These are phyloP conservation scores for Sialia sialis DNA, from an alignment of 2,113 vertebrate genomes.

Conservation along the genomic window DNA sequence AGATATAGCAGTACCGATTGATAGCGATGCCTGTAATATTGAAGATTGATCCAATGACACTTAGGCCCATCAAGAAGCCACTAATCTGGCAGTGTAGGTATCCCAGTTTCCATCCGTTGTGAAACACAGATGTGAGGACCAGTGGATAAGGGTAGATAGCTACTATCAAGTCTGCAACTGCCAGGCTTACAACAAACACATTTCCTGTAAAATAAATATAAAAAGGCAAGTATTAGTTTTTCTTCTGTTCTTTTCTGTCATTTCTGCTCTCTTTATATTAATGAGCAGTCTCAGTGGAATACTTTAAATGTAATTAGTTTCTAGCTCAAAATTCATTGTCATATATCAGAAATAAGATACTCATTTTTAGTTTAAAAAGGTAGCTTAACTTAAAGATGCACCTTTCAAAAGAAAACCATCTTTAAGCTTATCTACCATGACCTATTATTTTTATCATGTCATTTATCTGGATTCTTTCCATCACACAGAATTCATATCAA, in stretches of 20 bases:
- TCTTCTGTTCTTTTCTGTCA: background rate
- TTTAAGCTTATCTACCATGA: background rate
- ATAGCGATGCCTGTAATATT: constrained; percentile 96
- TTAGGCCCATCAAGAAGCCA: constrained; percentile 93
- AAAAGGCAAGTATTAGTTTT: constrained; percentile 37
- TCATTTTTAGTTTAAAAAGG: background rate
- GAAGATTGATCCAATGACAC: constrained; percentile 95
- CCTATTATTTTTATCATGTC: background rate
- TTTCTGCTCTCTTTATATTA: background rate
- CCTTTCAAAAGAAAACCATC: background rate
- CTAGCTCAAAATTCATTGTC: background rate
- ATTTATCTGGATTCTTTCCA: background rate
- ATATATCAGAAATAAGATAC: background rate
- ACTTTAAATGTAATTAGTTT: background rate
- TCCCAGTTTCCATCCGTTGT: constrained; percentile 90
- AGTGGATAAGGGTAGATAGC: constrained; percentile 94
- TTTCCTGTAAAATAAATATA: constrained; percentile 82
- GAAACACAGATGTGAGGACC: constrained; percentile 89
- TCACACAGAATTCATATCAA: background rate
- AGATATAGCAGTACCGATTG: constrained; percentile 96
- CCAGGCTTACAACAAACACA: constrained; percentile 87
- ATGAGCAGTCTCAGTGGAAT: background rate
- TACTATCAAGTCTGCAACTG: constrained; percentile 92
- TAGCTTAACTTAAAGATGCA: background rate
- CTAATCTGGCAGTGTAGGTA: constrained; percentile 92